These are phyloP conservation scores for Asteroscopus sphinx DNA, from an alignment of 2,888 invertebrate species.

Conservation along the genomic window DNA sequence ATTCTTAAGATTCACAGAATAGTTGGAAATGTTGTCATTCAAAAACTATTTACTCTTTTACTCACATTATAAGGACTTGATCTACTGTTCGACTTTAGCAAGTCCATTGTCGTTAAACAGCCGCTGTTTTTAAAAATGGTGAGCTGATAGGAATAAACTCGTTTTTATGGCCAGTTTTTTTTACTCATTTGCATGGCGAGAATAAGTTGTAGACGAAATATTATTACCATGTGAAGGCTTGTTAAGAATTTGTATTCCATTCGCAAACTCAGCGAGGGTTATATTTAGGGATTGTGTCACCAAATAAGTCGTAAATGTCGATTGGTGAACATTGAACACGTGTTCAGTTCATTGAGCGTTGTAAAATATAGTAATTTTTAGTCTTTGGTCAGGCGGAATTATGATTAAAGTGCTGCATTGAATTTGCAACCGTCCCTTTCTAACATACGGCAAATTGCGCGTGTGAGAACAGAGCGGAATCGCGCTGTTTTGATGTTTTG, in stretches of 20 bases:
- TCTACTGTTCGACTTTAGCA: conserved; percentile 5
- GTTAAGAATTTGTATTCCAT: conserved; percentile 21
- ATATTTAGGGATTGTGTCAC: conserved; percentile 31
- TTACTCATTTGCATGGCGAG: conserved; percentile 36
- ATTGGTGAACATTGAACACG: conserved; percentile 1
- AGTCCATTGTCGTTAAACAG: conserved; percentile 31
- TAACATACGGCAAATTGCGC: too few species aligned
- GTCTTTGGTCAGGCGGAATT: too few species aligned
- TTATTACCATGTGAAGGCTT: conserved; percentile 27
- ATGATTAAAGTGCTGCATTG: too few species aligned
- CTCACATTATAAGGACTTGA: background rate
- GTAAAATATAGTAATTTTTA: too few species aligned
- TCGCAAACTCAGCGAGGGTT: conserved; percentile 1
- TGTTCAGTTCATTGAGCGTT: background rate
- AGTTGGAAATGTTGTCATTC: background rate
- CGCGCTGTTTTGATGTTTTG: too few species aligned
- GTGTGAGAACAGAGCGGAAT: too few species aligned
- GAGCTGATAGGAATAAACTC: conserved; percentile 38
- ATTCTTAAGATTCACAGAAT: background rate
- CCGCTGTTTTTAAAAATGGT: conserved; percentile 53
- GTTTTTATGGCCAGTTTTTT: conserved; percentile 44
- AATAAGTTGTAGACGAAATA: conserved; percentile 35
- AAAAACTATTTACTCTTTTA: too few species aligned
- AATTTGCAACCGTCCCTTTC: too few species aligned
- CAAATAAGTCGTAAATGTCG: conserved; percentile 1